These are phyloP conservation scores for Deroplatys truncata DNA, from an alignment of 2,888 invertebrate species.

Conservation along the genomic window DNA sequence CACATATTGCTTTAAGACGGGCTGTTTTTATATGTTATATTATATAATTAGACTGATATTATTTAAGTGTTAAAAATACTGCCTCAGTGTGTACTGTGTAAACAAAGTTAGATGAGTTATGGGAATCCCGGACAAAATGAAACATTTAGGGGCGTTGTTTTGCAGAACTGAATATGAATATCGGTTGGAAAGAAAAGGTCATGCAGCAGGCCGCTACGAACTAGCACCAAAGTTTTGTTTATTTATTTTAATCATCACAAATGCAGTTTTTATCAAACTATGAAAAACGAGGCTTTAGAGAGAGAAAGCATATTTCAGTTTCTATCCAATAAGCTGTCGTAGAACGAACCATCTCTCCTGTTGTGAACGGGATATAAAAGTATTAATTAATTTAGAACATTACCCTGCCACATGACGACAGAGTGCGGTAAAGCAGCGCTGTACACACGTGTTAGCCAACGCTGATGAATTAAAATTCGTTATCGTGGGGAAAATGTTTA, in stretches of 20 bases:
- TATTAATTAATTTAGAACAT: not conserved
- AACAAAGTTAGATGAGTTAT: not conserved
- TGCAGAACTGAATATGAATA: not conserved
- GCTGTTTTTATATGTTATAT: too few species aligned
- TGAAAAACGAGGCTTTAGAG: not conserved
- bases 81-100: not conserved
- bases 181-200: not conserved
- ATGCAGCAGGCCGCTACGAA: not conserved
- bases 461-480: not conserved
- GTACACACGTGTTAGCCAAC: not conserved
- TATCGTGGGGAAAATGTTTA: not conserved
- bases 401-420: not conserved
- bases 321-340: not conserved
- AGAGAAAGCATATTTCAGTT: not conserved
- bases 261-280: not conserved
- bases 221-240: not conserved
- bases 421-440: not conserved
- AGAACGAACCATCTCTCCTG: not conserved
- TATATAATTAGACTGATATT: too few species aligned
- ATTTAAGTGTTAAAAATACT: too few species aligned
- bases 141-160: not conserved
- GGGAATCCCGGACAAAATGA: not conserved
- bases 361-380: not conserved
- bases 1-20: too few species aligned
- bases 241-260: not conserved